Base-by-base conservation (phyloP, 2,888 invertebrate genomes). In the Steinernema hermaphroditum region DNA sequence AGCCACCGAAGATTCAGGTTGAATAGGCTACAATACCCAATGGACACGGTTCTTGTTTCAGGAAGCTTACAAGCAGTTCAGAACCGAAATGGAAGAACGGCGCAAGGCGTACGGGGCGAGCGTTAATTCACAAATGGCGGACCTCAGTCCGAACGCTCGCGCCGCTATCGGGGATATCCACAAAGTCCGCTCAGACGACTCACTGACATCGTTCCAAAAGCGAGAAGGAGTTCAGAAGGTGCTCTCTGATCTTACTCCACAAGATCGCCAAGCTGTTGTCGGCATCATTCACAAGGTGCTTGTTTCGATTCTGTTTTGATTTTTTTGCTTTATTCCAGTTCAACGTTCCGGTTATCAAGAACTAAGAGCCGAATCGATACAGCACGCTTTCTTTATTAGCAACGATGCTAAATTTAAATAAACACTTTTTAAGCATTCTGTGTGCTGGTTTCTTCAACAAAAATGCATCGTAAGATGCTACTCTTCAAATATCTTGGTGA, bases 1-100 rank as follows among this genome's bases (percentile, higher is more conserved):
- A 62, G 19, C 29, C 62, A 8, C 9, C 22, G 9, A 29, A 62
- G 12, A 32, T 62, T 32, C 62, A 62, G 62, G 62, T 37, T 37
- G 4, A 37, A 37, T 4, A 37, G 37, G 4, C 37, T 37, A 12
- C 12, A 37, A 12, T 12, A 37, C 37, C 12, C 4, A 37, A 37
- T n/a, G n/a, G n/a, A n/a, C n/a, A n/a, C 6, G 37, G 37, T 37
- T 4, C 12, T 8, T 37, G 29, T 62, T 62, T 12, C 29, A 62
- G 62, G 32, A 62, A 62, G 62, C 62, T 32, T 29, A 62, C 62
- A 62, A 62, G 32, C 27, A 62, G 62, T 62, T 62, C 32, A 16
- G 27, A 16, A 19, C 34, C 6, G 62, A 29, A 27, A 62, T 62
- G 62, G n/a, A 62, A 32, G 62, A 62, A 62, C 62, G 62, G 1